Conservation (phyloP, 92 coral and sea anemone genomes). For the Phenganax subtilis region DNA sequence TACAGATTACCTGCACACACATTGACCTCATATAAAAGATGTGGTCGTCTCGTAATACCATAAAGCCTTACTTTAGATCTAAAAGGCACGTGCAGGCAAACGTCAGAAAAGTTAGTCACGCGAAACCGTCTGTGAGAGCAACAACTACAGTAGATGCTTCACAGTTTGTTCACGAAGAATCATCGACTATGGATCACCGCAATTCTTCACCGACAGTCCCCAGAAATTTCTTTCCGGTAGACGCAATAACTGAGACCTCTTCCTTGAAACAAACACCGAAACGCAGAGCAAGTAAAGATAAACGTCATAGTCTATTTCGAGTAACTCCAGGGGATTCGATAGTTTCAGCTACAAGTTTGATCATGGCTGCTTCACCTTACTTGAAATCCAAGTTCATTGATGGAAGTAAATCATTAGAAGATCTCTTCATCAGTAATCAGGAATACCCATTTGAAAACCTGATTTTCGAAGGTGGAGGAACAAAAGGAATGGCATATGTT, state of each 20-base stretch:
- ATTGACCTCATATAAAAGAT: too few species aligned
- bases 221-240: neutral
- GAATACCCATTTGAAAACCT: conserved; percentile 81
- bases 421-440: conserved; percentile 10
- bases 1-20: too few species aligned
- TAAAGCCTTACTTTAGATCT: neutral
- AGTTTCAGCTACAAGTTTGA: conserved; percentile 29
- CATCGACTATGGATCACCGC: neutral
- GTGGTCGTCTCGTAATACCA: too few species aligned
- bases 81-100: conserved; percentile 10
- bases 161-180: neutral
- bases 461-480: conserved; percentile 97
- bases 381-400: conserved; percentile 24
- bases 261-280: conserved; percentile 1
- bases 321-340: conserved; percentile 28
- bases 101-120: conserved; percentile 8
- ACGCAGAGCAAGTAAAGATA: neutral
- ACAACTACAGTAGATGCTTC: conserved; percentile 7
- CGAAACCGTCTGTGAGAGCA: neutral
- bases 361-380: conserved; percentile 19
- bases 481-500: conserved; percentile 98
- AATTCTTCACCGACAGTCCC: neutral
- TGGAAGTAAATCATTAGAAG: conserved; percentile 27
- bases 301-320: neutral
- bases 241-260: neutral